Conservation (phyloP, 1,140 invertebrate genomes). For the Teleogryllus occipitalis region DNA sequence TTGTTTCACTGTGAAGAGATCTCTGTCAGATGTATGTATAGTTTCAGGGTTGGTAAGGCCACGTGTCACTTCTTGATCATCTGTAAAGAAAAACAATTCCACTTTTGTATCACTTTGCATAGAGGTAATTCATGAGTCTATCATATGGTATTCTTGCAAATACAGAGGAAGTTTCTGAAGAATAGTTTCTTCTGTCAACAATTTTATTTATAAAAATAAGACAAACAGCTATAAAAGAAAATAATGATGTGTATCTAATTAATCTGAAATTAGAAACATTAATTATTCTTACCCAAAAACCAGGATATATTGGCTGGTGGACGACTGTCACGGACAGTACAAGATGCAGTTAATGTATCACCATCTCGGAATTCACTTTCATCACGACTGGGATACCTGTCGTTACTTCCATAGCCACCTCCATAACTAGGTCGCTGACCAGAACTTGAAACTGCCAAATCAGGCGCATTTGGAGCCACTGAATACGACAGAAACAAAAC, state of each 20-base stretch:
- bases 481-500: conserved; percentile 22
- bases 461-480: conserved; percentile 51
- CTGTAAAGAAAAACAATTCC: conserved; percentile 30
- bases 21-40: conserved; percentile 37
- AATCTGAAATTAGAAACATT: background rate
- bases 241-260: background rate
- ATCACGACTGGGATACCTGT: conserved; percentile 33
- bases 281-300: conserved; percentile 46
- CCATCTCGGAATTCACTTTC: conserved; percentile 38
- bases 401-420: conserved; percentile 28
- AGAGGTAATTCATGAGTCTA: no score
- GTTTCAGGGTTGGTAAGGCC: conserved; percentile 44
- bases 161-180: no score
- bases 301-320: conserved; percentile 63
- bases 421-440: conserved; percentile 27
- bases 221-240: no score
- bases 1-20: conserved; percentile 48
- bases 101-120: no score
- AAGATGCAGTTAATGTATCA: conserved; percentile 51
- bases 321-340: conserved; percentile 55
- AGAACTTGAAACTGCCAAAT: conserved; percentile 41
- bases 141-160: no score
- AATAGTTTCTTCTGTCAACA: no score
- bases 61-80: conserved; percentile 48
- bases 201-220: no score